phyloP scores from a whole-genome alignment of 2,888 invertebrate species.

The Coremacera marginata region DNA sequence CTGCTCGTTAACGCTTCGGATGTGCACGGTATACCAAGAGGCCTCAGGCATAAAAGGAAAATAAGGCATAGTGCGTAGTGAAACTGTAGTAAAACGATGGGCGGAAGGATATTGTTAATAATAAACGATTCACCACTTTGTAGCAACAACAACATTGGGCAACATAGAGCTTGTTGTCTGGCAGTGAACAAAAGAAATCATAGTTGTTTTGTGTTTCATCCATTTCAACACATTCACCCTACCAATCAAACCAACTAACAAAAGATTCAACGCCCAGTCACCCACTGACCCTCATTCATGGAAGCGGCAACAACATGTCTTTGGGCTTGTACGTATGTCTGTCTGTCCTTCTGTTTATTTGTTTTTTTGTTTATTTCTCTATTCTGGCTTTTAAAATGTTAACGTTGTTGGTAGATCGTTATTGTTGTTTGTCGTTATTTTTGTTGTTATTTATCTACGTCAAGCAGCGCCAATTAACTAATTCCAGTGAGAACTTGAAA shows the following conservation, averaged over 20 bases:
- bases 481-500: conserved; percentile 10
- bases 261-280: too few species aligned
- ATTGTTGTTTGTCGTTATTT: background rate
- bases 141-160: background rate
- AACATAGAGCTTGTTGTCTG: background rate
- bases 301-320: too few species aligned
- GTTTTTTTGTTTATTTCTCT: too few species aligned
- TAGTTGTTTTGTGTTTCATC: too few species aligned
- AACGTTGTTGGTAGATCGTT: background rate
- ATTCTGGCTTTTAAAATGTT: background rate
- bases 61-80: background rate
- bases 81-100: background rate
- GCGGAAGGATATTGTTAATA: conserved; percentile 5
- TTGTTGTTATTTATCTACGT: background rate
- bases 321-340: too few species aligned
- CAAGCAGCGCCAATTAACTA: conserved; percentile 12
- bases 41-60: background rate
- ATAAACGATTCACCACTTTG: background rate
- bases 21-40: background rate
- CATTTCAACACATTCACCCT: too few species aligned
- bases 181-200: background rate
- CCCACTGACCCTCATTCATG: too few species aligned
- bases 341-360: too few species aligned
- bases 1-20: conserved; percentile 5
- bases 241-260: too few species aligned